Conservation (phyloP, 1,140 invertebrate species). For the Phenacoccus solenopsis region DNA sequence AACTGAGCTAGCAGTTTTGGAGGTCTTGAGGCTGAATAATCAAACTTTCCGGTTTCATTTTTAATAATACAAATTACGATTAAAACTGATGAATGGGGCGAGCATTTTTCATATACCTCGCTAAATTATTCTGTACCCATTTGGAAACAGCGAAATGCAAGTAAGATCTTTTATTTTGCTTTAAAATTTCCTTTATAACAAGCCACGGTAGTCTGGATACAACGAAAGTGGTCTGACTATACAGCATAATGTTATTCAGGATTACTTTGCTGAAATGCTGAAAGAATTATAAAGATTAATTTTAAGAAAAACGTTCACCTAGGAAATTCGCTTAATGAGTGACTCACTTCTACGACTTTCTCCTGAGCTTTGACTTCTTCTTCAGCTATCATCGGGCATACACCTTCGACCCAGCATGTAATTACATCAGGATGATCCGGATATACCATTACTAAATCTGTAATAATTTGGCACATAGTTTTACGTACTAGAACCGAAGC, state of each 20-base stretch:
- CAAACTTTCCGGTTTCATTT: too few species aligned
- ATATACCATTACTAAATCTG: slow-evolving; percentile 38
- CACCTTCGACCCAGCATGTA: slow-evolving; percentile 37
- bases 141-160: slow-evolving; percentile 26
- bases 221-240: not conserved
- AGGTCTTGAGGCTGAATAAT: too few species aligned
- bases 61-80: too few species aligned
- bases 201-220: slow-evolving; percentile 29
- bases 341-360: slow-evolving; percentile 39
- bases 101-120: slow-evolving; percentile 23
- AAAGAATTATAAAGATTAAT: slow-evolving; percentile 5
- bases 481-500: slow-evolving; percentile 41
- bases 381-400: slow-evolving; percentile 46
- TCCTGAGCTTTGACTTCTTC: slow-evolving; percentile 45
- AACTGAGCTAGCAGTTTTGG: too few species aligned
- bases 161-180: slow-evolving; percentile 32
- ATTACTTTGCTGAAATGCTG: slow-evolving; percentile 12
- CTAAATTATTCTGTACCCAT: slow-evolving; percentile 22
- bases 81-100: too few species aligned
- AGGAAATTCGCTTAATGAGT: too few species aligned
- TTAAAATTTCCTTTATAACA: slow-evolving; percentile 32
- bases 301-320: not conserved
- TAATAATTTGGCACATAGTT: slow-evolving; percentile 41
- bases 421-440: slow-evolving; percentile 35
- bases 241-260: not conserved